phyloP scores from a whole-genome alignment of 2,113 vertebrate species.

The Menura novaehollandiae region DNA sequence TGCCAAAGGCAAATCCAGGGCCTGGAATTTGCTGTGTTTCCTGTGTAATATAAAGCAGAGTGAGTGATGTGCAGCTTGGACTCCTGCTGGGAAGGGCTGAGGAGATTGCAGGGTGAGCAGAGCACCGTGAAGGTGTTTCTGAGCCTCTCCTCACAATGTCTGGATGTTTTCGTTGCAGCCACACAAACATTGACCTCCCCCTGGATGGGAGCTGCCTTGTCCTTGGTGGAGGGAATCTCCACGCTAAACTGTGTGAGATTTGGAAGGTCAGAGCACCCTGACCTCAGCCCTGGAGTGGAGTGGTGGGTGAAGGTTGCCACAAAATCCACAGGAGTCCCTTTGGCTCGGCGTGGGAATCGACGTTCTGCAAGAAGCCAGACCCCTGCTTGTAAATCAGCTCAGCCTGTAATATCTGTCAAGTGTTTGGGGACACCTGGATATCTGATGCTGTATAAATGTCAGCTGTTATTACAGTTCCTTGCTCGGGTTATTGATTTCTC shows the following conservation, averaged over 20 bases:
- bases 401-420: conserved; percentile 59
- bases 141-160: background rate
- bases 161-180: background rate
- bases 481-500: conserved; percentile 55
- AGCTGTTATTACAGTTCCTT: conserved; percentile 66
- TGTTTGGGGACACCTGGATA: conserved; percentile 59
- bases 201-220: fast-evolving
- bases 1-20: background rate
- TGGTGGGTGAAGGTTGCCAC: background rate
- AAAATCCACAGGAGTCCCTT: background rate
- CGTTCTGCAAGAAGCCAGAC: conserved; percentile 1
- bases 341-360: fast-evolving
- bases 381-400: conserved; percentile 51
- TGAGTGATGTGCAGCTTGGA: background rate
- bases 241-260: fast-evolving
- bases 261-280: background rate
- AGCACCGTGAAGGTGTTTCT: background rate
- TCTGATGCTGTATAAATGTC: conserved; percentile 67
- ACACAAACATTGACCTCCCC: background rate
- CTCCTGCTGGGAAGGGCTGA: background rate
- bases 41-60: background rate
- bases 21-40: too few species aligned
- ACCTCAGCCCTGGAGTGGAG: background rate
- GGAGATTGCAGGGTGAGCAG: background rate
- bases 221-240: background rate